Evolutionary conservation across 2,797 vertebrate genomes (phyloP).

Genomic region (Euphonia xanthogaster): DNA sequence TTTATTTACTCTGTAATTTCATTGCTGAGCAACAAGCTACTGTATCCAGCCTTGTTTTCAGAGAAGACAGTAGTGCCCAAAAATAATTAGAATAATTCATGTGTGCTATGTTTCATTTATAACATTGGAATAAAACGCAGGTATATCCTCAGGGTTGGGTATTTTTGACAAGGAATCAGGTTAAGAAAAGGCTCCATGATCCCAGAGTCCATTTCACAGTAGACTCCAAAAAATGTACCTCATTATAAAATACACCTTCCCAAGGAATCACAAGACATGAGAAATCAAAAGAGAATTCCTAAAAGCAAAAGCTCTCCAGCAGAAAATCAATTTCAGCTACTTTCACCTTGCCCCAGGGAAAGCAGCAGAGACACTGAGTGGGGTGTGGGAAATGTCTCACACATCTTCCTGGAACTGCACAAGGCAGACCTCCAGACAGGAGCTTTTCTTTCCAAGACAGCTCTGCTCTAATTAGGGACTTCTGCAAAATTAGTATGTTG

Average conservation of each 20-base stretch:
- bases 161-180: background rate
- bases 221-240: conserved; percentile 39
- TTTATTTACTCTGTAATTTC: background rate
- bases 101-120: background rate
- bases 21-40: background rate
- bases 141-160: background rate
- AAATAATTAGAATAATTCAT: background rate
- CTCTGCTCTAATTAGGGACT: conserved; percentile 57
- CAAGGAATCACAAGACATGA: conserved; percentile 33
- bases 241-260: conserved; percentile 57
- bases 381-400: conserved; percentile 40
- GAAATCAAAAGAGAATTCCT: conserved; percentile 63
- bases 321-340: conserved; percentile 69
- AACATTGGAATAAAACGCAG: background rate
- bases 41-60: background rate
- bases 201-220: conserved; percentile 27
- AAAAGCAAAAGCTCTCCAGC: conserved; percentile 49
- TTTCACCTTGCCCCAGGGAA: conserved; percentile 63
- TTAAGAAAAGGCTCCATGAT: background rate
- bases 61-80: background rate
- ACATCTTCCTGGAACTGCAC: conserved; percentile 11
- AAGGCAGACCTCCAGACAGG: conserved; percentile 46
- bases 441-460: conserved; percentile 52
- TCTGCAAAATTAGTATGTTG: conserved; percentile 35
- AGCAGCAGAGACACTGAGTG: conserved; percentile 32